These are phyloP conservation scores for Pygmarrhopalites habei DNA, from an alignment of 1,140 invertebrate species.

Conservation along the genomic window DNA sequence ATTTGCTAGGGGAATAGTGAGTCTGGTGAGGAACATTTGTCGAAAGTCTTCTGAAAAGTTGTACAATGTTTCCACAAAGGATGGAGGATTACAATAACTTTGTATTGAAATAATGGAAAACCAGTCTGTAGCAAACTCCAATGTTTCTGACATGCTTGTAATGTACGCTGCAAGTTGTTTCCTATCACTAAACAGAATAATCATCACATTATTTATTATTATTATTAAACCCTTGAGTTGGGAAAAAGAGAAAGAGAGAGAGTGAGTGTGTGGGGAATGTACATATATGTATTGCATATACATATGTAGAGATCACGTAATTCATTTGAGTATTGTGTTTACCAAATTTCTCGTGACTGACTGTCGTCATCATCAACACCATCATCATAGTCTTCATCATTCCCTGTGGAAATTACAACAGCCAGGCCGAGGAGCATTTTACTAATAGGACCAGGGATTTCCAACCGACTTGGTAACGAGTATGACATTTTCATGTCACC, in stretches of 20 bases:
- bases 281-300: too few species aligned
- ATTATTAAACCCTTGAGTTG: too few species aligned
- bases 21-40: constrained; percentile 8
- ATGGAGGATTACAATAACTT: constrained; percentile 22
- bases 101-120: constrained; percentile 10
- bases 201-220: too few species aligned
- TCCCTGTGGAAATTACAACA: constrained; percentile 11
- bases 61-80: constrained; percentile 25
- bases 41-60: constrained; percentile 19
- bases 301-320: too few species aligned
- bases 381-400: constrained; percentile 6
- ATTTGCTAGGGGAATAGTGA: constrained; percentile 17
- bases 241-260: too few species aligned
- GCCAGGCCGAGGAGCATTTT: constrained; percentile 18
- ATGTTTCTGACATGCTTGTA: not conserved
- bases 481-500: constrained; percentile 3
- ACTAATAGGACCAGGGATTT: not conserved
- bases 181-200: too few species aligned
- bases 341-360: constrained; percentile 2
- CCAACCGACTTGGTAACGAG: constrained; percentile 16
- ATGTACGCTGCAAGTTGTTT: constrained; percentile 17
- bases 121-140: constrained; percentile 22
- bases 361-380: constrained; percentile 7
- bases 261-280: too few species aligned
- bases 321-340: constrained; percentile 1